Evolutionary conservation across 2,113 vertebrate species (phyloP).

Genomic region (Mixornis gularis): DNA sequence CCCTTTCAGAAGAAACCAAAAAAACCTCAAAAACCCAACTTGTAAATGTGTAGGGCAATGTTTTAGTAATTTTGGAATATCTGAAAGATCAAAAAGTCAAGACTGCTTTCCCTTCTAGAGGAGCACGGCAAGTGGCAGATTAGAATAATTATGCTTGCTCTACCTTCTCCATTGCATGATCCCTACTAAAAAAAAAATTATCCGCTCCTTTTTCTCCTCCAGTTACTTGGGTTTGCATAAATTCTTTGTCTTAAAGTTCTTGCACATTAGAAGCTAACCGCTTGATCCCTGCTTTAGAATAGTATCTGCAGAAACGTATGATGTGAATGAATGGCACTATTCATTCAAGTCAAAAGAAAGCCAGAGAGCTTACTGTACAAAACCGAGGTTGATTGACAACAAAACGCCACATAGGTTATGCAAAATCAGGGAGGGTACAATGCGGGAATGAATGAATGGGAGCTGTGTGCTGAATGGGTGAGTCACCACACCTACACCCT

Average conservation of each 20-base stretch:
- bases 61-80: not conserved
- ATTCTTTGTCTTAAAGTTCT: not conserved
- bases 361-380: constrained; percentile 10
- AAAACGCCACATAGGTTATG: not conserved
- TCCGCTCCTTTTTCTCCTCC: not conserved
- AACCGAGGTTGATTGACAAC: not conserved
- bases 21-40: not conserved
- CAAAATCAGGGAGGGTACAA: not conserved
- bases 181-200: not conserved
- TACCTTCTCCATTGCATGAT: not conserved
- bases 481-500: constrained; percentile 48
- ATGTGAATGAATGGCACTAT: constrained; percentile 25
- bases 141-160: not conserved
- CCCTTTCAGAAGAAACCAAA: not conserved
- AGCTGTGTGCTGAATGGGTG: constrained; percentile 22
- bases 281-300: not conserved
- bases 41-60: not conserved
- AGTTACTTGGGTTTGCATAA: not conserved
- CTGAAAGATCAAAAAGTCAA: not conserved
- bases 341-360: constrained; percentile 15
- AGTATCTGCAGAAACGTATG: not conserved
- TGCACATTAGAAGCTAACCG: not conserved
- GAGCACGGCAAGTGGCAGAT: not conserved
- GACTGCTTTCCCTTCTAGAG: not conserved
- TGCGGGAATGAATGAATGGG: constrained; percentile 11